Evolutionary conservation across 2,113 vertebrate species (phyloP), one percentile per base, ranked within the genome.

Genomic region (Sterna hirundo): DNA sequence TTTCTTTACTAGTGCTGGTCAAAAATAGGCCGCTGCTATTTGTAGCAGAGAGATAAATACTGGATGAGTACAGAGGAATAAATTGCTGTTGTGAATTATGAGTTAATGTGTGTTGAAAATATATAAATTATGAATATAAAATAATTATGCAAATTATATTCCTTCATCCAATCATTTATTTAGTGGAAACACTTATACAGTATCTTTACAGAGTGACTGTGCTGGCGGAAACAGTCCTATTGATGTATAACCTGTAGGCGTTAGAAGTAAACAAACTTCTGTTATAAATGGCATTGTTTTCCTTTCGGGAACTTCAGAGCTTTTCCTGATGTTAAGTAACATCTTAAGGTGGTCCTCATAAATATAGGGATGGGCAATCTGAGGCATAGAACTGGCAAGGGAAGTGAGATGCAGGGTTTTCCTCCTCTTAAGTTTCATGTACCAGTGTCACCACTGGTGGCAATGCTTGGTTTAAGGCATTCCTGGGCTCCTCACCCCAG

Each of bases 61-160:
- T 65, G 49, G 44, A 61, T 85, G 81, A 69, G 23, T 80, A 84
- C 10, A 64, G 83, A 88, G 32, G 22, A 94, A 89, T 89, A 92
- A 92, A 95, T 78, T 86, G 32, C 30, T 79, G 27, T 40, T 89
- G 70, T 84, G 90, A 94, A 85, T 83, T 44, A 93, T 26, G n/a
- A 95, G 46, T 49, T 81, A 94, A 89, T 72, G 83, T 32, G 26
- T 74, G 61, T 93, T 89, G 83, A 94, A 91, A 86, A 93, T 21
- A 23, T 49, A 94, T 94, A 85, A 89, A 96, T 92, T 92, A 89
- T 27, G 87, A 52, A 76, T 91, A 91, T 72, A 62, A 95, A 91
- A 64, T 93, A 79, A 91, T 86, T 94, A 95, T 89, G 86, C 61
- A 97, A 97, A 95, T 93, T 49, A 38, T 57, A 77, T 84, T 90